Evolutionary conservation across 1,140 invertebrate species (phyloP).

Genomic region (Dinothrombium tinctorium): DNA sequence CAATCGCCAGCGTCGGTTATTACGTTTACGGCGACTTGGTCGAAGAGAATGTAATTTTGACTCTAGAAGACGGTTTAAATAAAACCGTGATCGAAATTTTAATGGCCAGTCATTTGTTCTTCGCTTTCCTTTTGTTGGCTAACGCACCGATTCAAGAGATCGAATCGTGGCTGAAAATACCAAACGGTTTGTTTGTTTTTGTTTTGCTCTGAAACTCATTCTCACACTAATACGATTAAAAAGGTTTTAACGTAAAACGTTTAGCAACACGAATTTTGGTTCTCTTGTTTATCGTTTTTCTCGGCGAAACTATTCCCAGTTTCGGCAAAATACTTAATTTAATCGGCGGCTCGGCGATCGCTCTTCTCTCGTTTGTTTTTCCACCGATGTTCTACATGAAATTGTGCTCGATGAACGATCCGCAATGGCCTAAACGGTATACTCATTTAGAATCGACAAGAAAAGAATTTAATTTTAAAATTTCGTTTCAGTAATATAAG

Average conservation of each 20-base stretch:
- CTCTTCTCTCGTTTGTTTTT: conserved; percentile 54
- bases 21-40: conserved; percentile 30
- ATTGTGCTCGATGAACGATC: conserved; percentile 19
- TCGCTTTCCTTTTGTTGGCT: conserved; percentile 35
- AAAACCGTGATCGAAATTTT: conserved; percentile 31
- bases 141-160: conserved; percentile 39
- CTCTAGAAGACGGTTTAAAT: conserved; percentile 24
- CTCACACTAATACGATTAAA: no score
- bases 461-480: no score
- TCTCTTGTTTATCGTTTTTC: conserved; percentile 40
- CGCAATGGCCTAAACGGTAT: conserved; percentile 13
- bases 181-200: conserved; percentile 32
- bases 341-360: conserved; percentile 57
- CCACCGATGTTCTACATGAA: conserved; percentile 56
- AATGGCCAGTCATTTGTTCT: conserved; percentile 28
- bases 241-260: conserved; percentile 54
- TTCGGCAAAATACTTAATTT: conserved; percentile 73
- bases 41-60: conserved; percentile 27
- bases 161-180: conserved; percentile 36
- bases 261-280: conserved; percentile 42
- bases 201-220: no score
- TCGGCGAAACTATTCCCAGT: conserved; percentile 54
- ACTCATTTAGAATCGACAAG: neutral
- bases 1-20: conserved; percentile 29
- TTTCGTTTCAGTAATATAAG: no score